Evolutionary conservation across 2,113 vertebrate species (phyloP), one percentile per base, ranked within the genome.

Genomic region (Ochotona princeps): DNA sequence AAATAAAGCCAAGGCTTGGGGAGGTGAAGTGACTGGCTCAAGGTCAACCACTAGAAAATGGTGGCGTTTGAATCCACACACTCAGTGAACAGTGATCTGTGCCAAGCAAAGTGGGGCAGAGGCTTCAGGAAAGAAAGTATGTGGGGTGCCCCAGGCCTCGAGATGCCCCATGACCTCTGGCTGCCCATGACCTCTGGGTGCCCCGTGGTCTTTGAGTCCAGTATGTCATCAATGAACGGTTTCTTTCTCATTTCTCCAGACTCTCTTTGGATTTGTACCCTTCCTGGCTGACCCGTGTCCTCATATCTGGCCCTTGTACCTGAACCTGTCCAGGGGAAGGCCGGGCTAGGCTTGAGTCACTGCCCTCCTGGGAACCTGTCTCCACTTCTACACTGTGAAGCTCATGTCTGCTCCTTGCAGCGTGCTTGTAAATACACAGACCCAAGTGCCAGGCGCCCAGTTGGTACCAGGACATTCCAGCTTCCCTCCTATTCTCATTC

Each of bases 241-340:
- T 67, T 32, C 17, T 84, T 47, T 49, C 2, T 51, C 54, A 81
- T 26, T 66, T 66, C 66, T 84, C 49, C 21, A 38, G 47, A 51
- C 54, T 67, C 28, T 61, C 21, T 9, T 15, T n/a, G 49, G 44
- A 60, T 49, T 26, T 10, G 57, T 32, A 12, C 13, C 72, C 35
- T 60, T 44, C 57, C 35, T 13, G 0, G 28, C 47, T 38, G 14
- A 20, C 0, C 2, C 0, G 1, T 4, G 21, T 15, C 23, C 38
- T 21, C 3, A 17, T 28, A 11, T 13, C 38, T 70, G 60, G 66
- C 32, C 38, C 7, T 44, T 12, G 17, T 1, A 2, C 38, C 30
- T 26, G 51, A 57, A 57, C 54, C 54, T 20, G 54, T 57, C 54
- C 54, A 57, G 54, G 18, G 13, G 54, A 18, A 57, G 54, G 17